Conservation (phyloP, 2,113 vertebrate species). For the Nycticorax nycticorax region DNA sequence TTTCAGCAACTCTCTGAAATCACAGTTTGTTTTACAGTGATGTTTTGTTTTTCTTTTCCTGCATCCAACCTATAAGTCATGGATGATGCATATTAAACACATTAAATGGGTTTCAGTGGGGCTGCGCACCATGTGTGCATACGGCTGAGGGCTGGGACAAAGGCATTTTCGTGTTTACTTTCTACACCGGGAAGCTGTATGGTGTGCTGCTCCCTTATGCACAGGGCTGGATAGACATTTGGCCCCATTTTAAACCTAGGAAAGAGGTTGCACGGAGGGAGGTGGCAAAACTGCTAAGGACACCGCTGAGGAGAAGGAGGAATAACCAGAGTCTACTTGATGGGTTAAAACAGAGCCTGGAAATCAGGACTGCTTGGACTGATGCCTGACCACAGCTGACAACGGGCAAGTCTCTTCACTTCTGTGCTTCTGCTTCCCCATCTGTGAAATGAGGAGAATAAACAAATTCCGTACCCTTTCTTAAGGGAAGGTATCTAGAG, state of each 20-base stretch:
- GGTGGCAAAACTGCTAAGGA: background rate
- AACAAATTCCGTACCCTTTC: background rate
- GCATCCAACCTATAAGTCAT: constrained; percentile 62
- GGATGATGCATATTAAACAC: constrained; percentile 36
- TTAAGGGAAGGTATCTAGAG: background rate
- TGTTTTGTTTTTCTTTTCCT: constrained; percentile 60
- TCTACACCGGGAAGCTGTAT: background rate
- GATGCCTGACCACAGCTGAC: constrained; percentile 46
- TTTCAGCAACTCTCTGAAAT: constrained; percentile 67
- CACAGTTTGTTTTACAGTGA: constrained; percentile 62
- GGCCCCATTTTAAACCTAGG: background rate
- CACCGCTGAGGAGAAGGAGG: background rate
- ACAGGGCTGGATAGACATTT: background rate
- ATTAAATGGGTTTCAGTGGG: constrained; percentile 41
- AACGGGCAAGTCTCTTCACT: background rate
- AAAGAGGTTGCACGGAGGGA: background rate
- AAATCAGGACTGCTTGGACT: constrained; percentile 20
- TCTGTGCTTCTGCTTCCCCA: constrained; percentile 23
- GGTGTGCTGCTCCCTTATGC: background rate
- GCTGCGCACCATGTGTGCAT: constrained; percentile 24
- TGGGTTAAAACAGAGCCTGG: background rate
- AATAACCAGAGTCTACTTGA: background rate
- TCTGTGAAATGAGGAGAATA: background rate
- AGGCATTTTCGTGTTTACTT: background rate
- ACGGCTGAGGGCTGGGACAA: constrained; percentile 21